These are phyloP conservation scores for Procambarus virginalis DNA, from an alignment of 1,140 invertebrate species.

Conservation along the genomic window DNA sequence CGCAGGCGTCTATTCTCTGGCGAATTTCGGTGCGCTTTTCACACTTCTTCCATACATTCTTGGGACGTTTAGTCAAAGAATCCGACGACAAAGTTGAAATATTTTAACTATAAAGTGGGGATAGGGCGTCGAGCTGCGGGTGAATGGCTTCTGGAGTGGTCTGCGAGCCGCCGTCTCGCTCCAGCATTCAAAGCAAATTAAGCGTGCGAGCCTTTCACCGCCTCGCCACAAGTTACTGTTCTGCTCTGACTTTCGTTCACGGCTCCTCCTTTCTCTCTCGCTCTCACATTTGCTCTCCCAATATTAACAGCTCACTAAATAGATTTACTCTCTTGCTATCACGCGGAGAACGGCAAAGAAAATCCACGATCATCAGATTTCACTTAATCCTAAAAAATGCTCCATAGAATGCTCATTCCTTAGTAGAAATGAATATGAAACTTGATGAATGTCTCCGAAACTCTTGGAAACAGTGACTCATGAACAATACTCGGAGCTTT, in stretches of 20 bases:
- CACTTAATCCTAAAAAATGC: too few species aligned
- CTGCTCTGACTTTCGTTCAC: background rate
- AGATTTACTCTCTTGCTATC: too few species aligned
- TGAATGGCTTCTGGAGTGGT: background rate
- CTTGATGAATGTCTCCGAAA: too few species aligned
- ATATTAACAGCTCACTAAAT: too few species aligned
- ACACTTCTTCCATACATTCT: constrained; percentile 12
- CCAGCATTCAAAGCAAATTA: constrained; percentile 1
- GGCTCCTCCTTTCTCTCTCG: too few species aligned
- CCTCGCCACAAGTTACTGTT: background rate
- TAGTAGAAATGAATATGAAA: too few species aligned
- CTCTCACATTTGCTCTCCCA: background rate
- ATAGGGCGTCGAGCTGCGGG: background rate
- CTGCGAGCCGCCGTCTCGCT: background rate
- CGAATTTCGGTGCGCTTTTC: background rate
- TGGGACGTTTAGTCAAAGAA: background rate
- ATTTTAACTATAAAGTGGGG: background rate
- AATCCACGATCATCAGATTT: too few species aligned
- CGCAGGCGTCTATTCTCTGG: background rate
- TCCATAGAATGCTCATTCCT: too few species aligned
- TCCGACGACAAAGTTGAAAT: constrained; percentile 1
- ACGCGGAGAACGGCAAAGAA: too few species aligned
- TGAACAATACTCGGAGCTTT: background rate
- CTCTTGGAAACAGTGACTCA: background rate
- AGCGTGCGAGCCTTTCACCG: background rate